Evolutionary conservation across 2,797 vertebrate genomes (phyloP).

Genomic region (Hydrocynus forskahlii): DNA sequence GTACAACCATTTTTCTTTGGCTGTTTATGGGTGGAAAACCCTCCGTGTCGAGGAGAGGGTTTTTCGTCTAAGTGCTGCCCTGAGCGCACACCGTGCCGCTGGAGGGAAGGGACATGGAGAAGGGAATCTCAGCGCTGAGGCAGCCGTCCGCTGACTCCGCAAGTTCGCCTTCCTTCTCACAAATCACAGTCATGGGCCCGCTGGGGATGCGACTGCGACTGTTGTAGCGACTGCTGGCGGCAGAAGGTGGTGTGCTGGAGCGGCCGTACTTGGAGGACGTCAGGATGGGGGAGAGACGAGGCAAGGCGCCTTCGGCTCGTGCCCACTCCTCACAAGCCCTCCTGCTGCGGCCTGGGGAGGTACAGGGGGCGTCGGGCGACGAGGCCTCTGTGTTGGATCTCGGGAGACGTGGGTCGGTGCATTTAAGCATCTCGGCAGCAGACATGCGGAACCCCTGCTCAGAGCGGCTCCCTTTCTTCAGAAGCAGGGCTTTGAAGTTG

Average conservation of each 20-base stretch:
- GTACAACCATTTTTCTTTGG: slow-evolving; percentile 30
- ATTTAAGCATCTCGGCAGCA: slow-evolving; percentile 86
- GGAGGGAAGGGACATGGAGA: slow-evolving; percentile 53
- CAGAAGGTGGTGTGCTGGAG: slow-evolving; percentile 87
- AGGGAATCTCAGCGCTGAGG: slow-evolving; percentile 37
- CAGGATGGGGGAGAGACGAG: slow-evolving; percentile 73
- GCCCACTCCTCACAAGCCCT: slow-evolving; percentile 83
- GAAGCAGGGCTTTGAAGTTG: slow-evolving; percentile 92
- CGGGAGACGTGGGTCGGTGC: slow-evolving; percentile 75
- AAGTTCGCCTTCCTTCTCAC: slow-evolving; percentile 82
- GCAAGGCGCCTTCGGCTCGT: slow-evolving; percentile 79
- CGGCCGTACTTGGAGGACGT: slow-evolving; percentile 75
- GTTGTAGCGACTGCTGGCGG: slow-evolving; percentile 87
- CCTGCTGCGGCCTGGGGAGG: slow-evolving; percentile 67
- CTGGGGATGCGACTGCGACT: slow-evolving; percentile 85
- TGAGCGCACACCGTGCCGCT: slow-evolving; percentile 63
- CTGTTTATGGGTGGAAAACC: neutral
- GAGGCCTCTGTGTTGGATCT: slow-evolving; percentile 62
- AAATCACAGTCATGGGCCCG: slow-evolving; percentile 91
- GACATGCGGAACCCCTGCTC: slow-evolving; percentile 86
- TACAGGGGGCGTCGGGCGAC: slow-evolving; percentile 29
- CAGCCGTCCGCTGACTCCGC: slow-evolving; percentile 65
- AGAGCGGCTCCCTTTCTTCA: slow-evolving; percentile 87
- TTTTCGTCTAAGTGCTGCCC: slow-evolving; percentile 66
- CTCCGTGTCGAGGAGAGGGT: neutral